phyloP scores from a whole-genome alignment of 2,113 vertebrate species.

The Talpa occidentalis region DNA sequence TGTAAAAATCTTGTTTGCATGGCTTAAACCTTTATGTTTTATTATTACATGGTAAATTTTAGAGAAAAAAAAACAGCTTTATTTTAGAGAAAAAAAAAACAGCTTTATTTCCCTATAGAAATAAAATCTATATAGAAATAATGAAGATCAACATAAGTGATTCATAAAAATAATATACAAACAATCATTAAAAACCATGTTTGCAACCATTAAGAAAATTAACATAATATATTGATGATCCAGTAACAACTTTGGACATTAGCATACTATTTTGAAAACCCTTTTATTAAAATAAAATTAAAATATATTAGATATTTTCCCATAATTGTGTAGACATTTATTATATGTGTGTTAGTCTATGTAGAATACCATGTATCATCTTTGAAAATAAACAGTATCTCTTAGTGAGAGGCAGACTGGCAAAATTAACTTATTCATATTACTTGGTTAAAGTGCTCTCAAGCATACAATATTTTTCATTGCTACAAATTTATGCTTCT shows the following conservation, averaged over 20 bases:
- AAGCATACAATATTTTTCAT: neutral
- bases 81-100: neutral
- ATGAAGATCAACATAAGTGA: neutral
- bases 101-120: neutral
- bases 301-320: neutral
- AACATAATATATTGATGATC: neutral
- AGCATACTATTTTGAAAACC: conserved; percentile 40
- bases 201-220: conserved; percentile 36
- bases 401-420: neutral
- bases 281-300: neutral
- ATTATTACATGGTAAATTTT: neutral
- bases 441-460: neutral
- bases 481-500: neutral
- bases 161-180: conserved; percentile 44
- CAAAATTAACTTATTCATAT: conserved; percentile 8
- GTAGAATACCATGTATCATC: neutral
- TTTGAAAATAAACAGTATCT: neutral
- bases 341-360: neutral
- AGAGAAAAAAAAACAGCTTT: neutral
- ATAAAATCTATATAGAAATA: neutral
- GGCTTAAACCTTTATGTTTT: neutral
- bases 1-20: neutral
- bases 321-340: neutral
- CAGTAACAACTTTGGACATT: neutral
- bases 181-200: neutral